These are phyloP conservation scores for Kryphioiulus occultus DNA, from an alignment of 2,888 invertebrate species.

Conservation along the genomic window DNA sequence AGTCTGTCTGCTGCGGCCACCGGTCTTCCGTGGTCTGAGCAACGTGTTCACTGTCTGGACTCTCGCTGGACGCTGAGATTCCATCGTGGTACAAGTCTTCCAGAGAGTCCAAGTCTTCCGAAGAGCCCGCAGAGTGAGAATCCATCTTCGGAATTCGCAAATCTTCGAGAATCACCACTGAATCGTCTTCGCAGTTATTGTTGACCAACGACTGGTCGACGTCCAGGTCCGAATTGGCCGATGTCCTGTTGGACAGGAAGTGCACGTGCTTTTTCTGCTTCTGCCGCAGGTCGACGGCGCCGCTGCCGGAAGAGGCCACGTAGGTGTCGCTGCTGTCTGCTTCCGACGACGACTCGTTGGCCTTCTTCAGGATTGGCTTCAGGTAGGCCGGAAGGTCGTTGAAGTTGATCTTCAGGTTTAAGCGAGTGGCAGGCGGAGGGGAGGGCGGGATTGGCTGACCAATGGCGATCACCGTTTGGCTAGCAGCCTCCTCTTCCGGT, in stretches of 20 bases:
- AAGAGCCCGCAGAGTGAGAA: background rate
- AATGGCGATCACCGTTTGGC: slow-evolving; percentile 46
- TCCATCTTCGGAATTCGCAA: background rate
- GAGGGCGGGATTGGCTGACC: background rate
- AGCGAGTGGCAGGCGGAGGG: background rate
- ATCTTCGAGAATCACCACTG: too few relatives aligned
- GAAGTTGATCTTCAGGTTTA: slow-evolving; percentile 49
- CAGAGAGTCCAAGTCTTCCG: slow-evolving; percentile 1
- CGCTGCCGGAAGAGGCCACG: slow-evolving; percentile 63
- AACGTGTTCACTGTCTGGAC: background rate
- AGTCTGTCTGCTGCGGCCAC: background rate
- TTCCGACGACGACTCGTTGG: slow-evolving; percentile 57
- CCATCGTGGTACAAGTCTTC: background rate
- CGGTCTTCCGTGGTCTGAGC: background rate
- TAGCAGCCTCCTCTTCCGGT: background rate
- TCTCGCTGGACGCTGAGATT: slow-evolving; percentile 13
- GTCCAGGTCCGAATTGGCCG: slow-evolving; percentile 44
- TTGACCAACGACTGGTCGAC: background rate
- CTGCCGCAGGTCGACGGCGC: slow-evolving; percentile 60
- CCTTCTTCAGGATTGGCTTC: slow-evolving; percentile 69
- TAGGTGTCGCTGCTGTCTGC: slow-evolving; percentile 48
- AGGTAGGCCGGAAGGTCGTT: slow-evolving; percentile 46
- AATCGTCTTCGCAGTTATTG: too few relatives aligned
- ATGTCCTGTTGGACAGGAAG: slow-evolving; percentile 56
- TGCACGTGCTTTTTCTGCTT: slow-evolving; percentile 63